A percentile compares a stretch with the other conserved stretches of the same genome.
phyloP scores from a whole-genome alignment of 2,113 vertebrate genomes.

The Orycteropus afer region DNA sequence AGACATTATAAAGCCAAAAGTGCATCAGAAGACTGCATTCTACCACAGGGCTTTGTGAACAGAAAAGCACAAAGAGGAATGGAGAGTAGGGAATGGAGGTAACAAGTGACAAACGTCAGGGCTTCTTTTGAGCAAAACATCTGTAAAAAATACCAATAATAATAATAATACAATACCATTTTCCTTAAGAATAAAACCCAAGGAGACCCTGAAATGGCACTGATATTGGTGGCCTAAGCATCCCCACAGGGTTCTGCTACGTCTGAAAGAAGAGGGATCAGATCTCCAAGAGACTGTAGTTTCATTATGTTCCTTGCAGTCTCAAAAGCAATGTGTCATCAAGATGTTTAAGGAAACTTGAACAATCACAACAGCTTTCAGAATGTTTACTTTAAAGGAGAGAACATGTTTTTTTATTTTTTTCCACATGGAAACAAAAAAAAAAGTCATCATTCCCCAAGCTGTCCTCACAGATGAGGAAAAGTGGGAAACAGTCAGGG shows the following conservation, averaged over 20 bases:
- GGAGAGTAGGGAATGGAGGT: no score
- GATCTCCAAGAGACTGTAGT: constrained; percentile 73
- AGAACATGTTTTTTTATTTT: constrained; percentile 77
- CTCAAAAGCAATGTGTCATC: constrained; percentile 71
- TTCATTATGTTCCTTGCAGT: constrained; percentile 76
- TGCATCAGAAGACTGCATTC: neutral
- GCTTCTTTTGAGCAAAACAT: constrained; percentile 53
- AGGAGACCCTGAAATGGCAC: constrained; percentile 60
- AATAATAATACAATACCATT: constrained; percentile 55
- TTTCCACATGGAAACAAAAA: constrained; percentile 74
- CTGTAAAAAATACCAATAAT: no score
- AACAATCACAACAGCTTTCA: constrained; percentile 70
- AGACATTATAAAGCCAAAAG: constrained; percentile 22
- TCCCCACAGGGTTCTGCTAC: constrained; percentile 78
- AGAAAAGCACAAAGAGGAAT: neutral
- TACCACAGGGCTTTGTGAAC: constrained; percentile 8
- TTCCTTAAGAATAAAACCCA: constrained; percentile 70
- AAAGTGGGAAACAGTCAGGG: neutral
- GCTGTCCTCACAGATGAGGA: neutral
- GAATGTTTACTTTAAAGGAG: constrained; percentile 77
- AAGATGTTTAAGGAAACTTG: constrained; percentile 77
- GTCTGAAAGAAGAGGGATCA: constrained; percentile 75
- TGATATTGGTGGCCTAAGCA: constrained; percentile 61
- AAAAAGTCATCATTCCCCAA: constrained; percentile 48
- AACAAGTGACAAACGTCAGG: constrained; percentile 4